Conservation (phyloP, 2,113 vertebrate species). For the Hiodon tergisus region DNA sequence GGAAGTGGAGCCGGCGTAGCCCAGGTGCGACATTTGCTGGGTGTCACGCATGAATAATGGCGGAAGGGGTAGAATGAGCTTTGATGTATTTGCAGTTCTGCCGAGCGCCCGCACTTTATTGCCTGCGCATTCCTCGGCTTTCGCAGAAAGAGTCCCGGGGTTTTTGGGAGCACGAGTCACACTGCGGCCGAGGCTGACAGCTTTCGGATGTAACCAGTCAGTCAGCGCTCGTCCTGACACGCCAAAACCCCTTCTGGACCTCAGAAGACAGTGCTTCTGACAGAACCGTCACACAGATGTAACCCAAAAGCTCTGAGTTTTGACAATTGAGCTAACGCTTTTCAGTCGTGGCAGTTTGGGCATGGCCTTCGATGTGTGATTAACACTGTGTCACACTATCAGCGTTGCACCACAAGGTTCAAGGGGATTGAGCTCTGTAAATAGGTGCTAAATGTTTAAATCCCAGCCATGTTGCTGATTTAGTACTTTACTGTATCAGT, state of each 20-base stretch:
- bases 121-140: conserved; percentile 34
- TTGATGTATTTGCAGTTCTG: conserved; percentile 41
- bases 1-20: conserved; percentile 38
- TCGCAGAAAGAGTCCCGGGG: background rate
- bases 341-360: too few species aligned
- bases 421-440: too few species aligned
- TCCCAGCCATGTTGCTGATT: too few species aligned
- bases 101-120: conserved; percentile 30
- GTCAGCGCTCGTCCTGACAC: background rate
- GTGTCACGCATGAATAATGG: conserved; percentile 54
- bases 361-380: too few species aligned
- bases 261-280: background rate
- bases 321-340: background rate
- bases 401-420: too few species aligned
- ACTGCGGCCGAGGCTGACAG: background rate
- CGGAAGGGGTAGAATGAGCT: conserved; percentile 29
- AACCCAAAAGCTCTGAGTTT: background rate
- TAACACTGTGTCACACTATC: too few species aligned
- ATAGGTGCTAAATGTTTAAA: too few species aligned
- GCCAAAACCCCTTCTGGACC: background rate
- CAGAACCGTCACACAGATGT: background rate
- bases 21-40: conserved; percentile 55
- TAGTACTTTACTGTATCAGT: too few species aligned
- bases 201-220: conserved; percentile 21
- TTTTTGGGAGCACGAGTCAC: background rate